These are phyloP conservation scores for Leptinotarsa defecta DNA, from an alignment of 1,140 invertebrate genomes.

Conservation along the genomic window DNA sequence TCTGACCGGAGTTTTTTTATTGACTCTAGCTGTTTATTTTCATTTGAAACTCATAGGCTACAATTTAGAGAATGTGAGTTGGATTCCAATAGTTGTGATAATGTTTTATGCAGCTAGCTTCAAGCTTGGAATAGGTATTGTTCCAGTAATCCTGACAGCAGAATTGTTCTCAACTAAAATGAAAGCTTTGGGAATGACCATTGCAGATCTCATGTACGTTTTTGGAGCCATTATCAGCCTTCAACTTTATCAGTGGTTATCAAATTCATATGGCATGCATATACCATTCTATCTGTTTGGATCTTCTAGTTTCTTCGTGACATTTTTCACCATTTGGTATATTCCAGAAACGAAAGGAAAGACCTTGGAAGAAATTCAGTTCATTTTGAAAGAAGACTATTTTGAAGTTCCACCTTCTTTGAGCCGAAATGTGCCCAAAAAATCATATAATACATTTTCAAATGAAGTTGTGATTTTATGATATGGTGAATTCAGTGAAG, in stretches of 20 bases:
- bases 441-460: neutral
- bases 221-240: constrained; percentile 67
- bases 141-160: constrained; percentile 73
- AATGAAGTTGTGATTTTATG: neutral
- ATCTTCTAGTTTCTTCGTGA: constrained; percentile 62
- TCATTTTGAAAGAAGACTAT: constrained; percentile 42
- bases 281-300: constrained; percentile 72
- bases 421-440: neutral
- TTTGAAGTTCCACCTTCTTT: neutral
- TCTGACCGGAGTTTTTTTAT: constrained; percentile 40
- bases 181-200: constrained; percentile 57
- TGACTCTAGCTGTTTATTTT: constrained; percentile 48
- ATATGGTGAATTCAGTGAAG: neutral
- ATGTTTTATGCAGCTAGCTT: constrained; percentile 45
- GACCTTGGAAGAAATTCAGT: constrained; percentile 72
- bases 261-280: constrained; percentile 58
- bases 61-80: constrained; percentile 34
- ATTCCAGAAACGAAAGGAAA: constrained; percentile 82
- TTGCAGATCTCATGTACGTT: constrained; percentile 48
- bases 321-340: constrained; percentile 65
- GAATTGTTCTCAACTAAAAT: constrained; percentile 64
- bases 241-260: constrained; percentile 65
- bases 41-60: constrained; percentile 37
- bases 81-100: constrained; percentile 45
- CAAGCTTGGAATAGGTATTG: constrained; percentile 55